A percentile compares a stretch with the other conserved stretches of the same genome.
phyloP scores from a whole-genome alignment of 2,797 vertebrate species.

The Sebastes aleutianus region DNA sequence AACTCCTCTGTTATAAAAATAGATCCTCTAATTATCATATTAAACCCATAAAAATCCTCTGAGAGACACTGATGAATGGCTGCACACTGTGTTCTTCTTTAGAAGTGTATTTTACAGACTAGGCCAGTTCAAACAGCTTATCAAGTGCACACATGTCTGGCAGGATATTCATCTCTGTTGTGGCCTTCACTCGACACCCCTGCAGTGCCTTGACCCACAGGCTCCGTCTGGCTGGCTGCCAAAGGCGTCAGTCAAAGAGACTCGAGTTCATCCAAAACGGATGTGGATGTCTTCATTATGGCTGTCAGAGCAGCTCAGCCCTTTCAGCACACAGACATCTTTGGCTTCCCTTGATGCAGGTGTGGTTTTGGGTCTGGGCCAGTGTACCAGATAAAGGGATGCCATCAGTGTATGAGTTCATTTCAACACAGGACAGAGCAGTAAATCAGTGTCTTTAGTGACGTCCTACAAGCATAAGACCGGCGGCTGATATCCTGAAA shows the following conservation, averaged over 20 bases:
- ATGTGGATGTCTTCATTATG: constrained; percentile 67
- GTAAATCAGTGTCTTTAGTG: constrained; percentile 22
- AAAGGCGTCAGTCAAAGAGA: constrained; percentile 44
- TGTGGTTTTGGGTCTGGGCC: constrained; percentile 52
- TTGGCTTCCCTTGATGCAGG: constrained; percentile 43
- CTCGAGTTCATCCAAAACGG: constrained; percentile 42
- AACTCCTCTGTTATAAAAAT: neutral
- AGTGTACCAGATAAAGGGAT: constrained; percentile 34
- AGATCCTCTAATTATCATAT: constrained; percentile 1
- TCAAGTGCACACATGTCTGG: constrained; percentile 53
- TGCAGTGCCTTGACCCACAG: constrained; percentile 35
- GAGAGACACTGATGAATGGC: neutral
- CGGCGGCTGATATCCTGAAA: neutral
- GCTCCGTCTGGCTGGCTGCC: constrained; percentile 55
- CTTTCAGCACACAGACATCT: constrained; percentile 49
- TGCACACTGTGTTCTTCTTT: neutral
- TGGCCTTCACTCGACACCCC: constrained; percentile 59
- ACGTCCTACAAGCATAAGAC: neutral
- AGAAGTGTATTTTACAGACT: constrained; percentile 19
- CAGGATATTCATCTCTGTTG: constrained; percentile 45
- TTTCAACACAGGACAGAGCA: constrained; percentile 44
- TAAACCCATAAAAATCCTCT: constrained; percentile 19
- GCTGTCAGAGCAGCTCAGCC: constrained; percentile 56
- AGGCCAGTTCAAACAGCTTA: constrained; percentile 38
- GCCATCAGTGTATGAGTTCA: constrained; percentile 43